Percentiles rank a stretch among this genome's conserved stretches.
Conservation (phyloP, 2,888 invertebrate species). For the Caenorhabditis plicata region DNA sequence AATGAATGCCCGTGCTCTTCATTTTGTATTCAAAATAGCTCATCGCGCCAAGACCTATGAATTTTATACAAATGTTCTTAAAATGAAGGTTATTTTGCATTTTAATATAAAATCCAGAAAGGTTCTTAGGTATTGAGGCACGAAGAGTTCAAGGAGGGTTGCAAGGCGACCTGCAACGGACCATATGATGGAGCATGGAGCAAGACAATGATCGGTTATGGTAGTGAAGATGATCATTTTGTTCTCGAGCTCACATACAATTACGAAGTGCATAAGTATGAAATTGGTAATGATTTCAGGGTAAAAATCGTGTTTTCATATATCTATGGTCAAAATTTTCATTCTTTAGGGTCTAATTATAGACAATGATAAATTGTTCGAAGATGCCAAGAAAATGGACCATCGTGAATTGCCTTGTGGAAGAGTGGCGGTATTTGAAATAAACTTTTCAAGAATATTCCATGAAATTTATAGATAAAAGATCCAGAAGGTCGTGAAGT, state of each 20-base stretch:
- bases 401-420: constrained; percentile 40
- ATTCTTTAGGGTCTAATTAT: constrained; percentile 5
- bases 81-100: constrained; percentile 80
- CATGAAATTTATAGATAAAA: constrained; percentile 65
- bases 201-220: constrained; percentile 98
- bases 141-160: constrained; percentile 94
- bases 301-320: constrained; percentile 21
- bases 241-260: constrained; percentile 96
- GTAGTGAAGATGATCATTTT: constrained; percentile 89
- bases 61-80: constrained; percentile 86
- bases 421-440: constrained; percentile 71
- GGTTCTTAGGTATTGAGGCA: constrained; percentile 73
- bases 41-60: constrained; percentile 81
- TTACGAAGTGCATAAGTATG: constrained; percentile 85
- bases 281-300: constrained; percentile 84
- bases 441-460: background rate
- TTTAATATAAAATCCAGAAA: background rate
- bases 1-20: constrained; percentile 75
- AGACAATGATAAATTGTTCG: constrained; percentile 76
- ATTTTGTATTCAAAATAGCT: constrained; percentile 94
- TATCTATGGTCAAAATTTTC: background rate
- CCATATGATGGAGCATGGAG: constrained; percentile 97
- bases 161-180: constrained; percentile 96
- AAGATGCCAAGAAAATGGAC: constrained; percentile 23
- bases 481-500: constrained; percentile 93